Base-by-base conservation (phyloP, 2,888 invertebrate genomes). In the Cataglyphis albicans region DNA sequence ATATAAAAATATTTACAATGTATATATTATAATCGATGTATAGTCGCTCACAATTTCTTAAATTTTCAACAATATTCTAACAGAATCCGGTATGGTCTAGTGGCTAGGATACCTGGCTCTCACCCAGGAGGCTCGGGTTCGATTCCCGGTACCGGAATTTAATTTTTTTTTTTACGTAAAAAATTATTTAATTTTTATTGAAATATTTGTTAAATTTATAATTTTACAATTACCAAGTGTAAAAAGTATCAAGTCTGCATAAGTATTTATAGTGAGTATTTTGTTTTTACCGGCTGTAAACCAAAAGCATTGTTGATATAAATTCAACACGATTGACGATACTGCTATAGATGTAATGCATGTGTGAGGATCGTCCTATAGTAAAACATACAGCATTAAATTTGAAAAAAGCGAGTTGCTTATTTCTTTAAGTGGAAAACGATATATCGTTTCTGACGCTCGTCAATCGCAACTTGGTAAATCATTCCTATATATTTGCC, bases 61-160 rank as follows among this genome's bases (percentile, higher is more conserved):
- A 0, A 15, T 2, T 38, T 55, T 18, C 12, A 80, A 38, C 1
- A 9, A 0, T 0, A 0, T 0, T 0, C 0, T 15, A 0, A 0
- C 29, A 1, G 41, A 10, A 21, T 95, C 95, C 95, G 95, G 94
- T 95, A 95, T 95, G 95, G 95, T 95, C 95, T 95, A 95, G 95
- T 95, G 95, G 95, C 95, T 95, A 95, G 95, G 95, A 95, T 95
- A 95, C 95, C 95, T 95, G 95, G 95, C 95, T 95, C 94, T 95
- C 95, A 96, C 95, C 95, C 95, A 96, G 96, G 95, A 96, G 96
- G 95, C 95, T 95, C 96, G 96, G 95, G 95, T 96, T 96, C 95
- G 96, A 96, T 96, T 96, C 96, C 95, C 95, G 81, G 83, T 81
- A 83, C 83, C 76, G 84, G 83, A 84, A 82, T 95, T 95, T 95